Conservation (phyloP, 2,888 invertebrate genomes). For the Ophioninae sp. region DNA sequence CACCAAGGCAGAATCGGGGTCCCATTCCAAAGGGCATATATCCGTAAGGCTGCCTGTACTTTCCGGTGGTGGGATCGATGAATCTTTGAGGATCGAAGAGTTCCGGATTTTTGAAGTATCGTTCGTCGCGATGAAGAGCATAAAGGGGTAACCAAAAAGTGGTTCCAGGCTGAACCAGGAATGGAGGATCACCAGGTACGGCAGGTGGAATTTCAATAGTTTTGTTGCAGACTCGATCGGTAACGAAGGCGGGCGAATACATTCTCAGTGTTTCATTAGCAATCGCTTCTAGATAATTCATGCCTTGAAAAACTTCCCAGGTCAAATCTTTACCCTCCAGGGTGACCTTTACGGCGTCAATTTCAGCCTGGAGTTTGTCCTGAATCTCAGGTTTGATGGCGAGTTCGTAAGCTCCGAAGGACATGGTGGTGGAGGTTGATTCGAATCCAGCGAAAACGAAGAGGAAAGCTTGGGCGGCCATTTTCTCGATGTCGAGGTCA, state of each 20-base stretch:
- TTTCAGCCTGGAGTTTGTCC: conserved; percentile 66
- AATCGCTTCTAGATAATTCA: conserved; percentile 76
- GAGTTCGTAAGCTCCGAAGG: conserved; percentile 66
- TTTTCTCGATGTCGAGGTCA: conserved; percentile 70
- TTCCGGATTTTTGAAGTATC: conserved; percentile 81
- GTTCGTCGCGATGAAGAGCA: conserved; percentile 80
- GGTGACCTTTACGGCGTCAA: conserved; percentile 63
- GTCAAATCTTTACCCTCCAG: conserved; percentile 60
- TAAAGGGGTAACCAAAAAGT: conserved; percentile 76
- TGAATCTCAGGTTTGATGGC: conserved; percentile 66
- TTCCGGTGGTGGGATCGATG: conserved; percentile 77
- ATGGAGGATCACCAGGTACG: conserved; percentile 64
- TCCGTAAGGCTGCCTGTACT: conserved; percentile 70
- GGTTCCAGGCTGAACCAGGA: conserved; percentile 72
- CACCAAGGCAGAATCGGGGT: conserved; percentile 77
- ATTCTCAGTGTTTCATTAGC: conserved; percentile 70
- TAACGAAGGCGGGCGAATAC: conserved; percentile 79
- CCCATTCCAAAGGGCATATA: conserved; percentile 79
- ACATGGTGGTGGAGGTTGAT: conserved; percentile 65
- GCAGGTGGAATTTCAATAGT: conserved; percentile 80
- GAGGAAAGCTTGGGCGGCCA: conserved; percentile 80
- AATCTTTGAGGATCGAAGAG: conserved; percentile 82
- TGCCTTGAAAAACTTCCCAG: conserved; percentile 70
- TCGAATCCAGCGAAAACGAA: conserved; percentile 72
- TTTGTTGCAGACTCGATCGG: conserved; percentile 83